Evolutionary conservation across 2,888 invertebrate species (phyloP), one percentile per base, ranked within the genome.

Genomic region (Dicycla oo): DNA sequence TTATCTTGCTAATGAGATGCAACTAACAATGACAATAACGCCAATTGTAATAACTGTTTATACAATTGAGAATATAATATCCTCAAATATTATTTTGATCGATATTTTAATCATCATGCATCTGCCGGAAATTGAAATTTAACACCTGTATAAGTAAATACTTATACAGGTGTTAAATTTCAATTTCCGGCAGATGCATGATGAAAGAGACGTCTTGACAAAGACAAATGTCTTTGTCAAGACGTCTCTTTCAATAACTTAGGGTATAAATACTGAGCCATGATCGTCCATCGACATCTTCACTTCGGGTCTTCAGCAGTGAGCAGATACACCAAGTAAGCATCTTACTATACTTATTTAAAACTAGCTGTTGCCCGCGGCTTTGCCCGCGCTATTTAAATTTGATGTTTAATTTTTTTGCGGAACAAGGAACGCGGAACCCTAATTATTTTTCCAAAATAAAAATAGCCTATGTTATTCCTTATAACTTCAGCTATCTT

Each of bases 111-210:
- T 47, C 34, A 56, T 4, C 20, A 64, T 49, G 26, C 2, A 11
- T 4, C 30, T 30, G 30, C 30, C 30, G 30, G 8, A 54, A 53
- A 45, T 26, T 3, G 26, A 43, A 49, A 45, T n/a, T 1, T 49
- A 2, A 58, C 34, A 13, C 26, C 58, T 20, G 40, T 20, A n/a
- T 5, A 54, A 20, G 8, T 20, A 6, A 13, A 4, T 72, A 78
- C 23, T 20, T 75, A 45, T 40, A 0, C 18, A 72, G 78, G n/a
- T 78, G 62, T 72, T 75, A n/a, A n/a, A n/a, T n/a, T n/a, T n/a
- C n/a, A n/a, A n/a, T n/a, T n/a, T n/a, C n/a, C n/a, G n/a, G n/a
- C n/a, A n/a, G n/a, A n/a, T n/a, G n/a, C n/a, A n/a, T n/a, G n/a
- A n/a, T n/a, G n/a, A n/a, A n/a, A n/a, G n/a, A n/a, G n/a, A n/a